Evolutionary conservation across 2,888 invertebrate species (phyloP).

Genomic region (Synergus itoensis): DNA sequence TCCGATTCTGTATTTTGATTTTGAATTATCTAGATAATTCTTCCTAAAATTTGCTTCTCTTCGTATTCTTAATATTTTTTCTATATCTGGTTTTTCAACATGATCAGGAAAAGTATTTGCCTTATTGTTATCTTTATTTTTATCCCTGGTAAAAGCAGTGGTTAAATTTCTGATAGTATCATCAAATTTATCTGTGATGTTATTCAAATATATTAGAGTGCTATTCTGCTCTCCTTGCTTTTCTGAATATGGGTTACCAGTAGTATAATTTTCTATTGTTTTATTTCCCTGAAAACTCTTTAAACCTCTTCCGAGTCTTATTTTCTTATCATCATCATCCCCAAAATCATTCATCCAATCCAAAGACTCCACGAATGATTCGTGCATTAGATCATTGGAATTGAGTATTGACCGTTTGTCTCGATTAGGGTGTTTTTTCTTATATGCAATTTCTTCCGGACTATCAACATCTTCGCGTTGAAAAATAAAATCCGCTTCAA

Average conservation of each 20-base stretch:
- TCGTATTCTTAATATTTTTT: neutral
- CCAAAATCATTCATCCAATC: slow-evolving; percentile 59
- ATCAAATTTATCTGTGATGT: neutral
- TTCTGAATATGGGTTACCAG: neutral
- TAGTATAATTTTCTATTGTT: neutral
- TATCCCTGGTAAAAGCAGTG: neutral
- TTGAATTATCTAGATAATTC: neutral
- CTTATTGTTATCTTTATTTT: neutral
- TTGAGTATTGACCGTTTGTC: slow-evolving; percentile 42
- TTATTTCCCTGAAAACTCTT: slow-evolving; percentile 49
- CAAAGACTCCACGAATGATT: slow-evolving; percentile 64
- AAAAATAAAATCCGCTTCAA: neutral
- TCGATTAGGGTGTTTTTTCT: neutral
- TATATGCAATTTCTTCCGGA: neutral
- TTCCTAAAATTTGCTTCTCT: neutral
- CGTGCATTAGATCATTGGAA: slow-evolving; percentile 57
- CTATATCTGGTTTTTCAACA: neutral
- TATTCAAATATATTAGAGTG: neutral
- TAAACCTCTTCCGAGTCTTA: slow-evolving; percentile 60
- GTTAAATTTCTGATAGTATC: neutral
- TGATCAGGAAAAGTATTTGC: neutral
- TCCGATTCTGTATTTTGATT: neutral
- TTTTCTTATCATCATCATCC: slow-evolving; percentile 55
- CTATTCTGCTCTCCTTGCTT: neutral
- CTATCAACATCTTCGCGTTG: neutral